Conservation (phyloP, 37 sponge, comb jelly and placozoan genomes). For the Crambe crambe region DNA sequence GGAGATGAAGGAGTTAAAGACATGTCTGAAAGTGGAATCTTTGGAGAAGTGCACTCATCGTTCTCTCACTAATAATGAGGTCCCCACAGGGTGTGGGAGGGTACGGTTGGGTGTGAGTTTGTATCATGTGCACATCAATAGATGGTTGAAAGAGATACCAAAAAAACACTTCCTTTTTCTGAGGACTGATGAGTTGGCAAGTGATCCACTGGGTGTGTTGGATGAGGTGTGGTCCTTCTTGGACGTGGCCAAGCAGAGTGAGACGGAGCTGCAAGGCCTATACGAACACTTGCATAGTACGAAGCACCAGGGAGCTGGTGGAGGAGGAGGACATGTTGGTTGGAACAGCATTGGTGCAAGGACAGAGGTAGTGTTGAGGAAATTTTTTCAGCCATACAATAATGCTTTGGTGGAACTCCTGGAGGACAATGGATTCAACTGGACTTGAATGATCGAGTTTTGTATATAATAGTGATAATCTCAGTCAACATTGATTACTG, state of each 20-base stretch:
- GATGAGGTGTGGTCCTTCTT: slow-evolving; percentile 49
- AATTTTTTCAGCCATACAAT: slow-evolving; percentile 34
- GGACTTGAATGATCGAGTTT: too few relatives aligned
- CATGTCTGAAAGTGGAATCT: neutral
- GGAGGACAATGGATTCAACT: slow-evolving; percentile 2
- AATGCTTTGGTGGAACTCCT: slow-evolving; percentile 7
- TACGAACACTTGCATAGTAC: slow-evolving; percentile 12
- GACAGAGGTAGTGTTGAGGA: slow-evolving; percentile 21
- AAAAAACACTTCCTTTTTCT: slow-evolving; percentile 52
- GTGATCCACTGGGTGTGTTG: slow-evolving; percentile 14
- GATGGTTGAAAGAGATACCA: slow-evolving; percentile 43
- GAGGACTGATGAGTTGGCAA: slow-evolving; percentile 41
- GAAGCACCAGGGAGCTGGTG: neutral
- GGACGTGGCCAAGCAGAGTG: neutral
- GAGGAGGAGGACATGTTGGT: too few relatives aligned
- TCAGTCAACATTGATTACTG: too few relatives aligned
- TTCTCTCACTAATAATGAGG: neutral
- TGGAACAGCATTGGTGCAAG: neutral
- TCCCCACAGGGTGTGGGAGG: slow-evolving; percentile 6
- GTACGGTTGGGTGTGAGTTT: slow-evolving; percentile 49
- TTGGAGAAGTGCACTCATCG: slow-evolving; percentile 9
- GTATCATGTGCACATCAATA: slow-evolving; percentile 40
- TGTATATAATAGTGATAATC: too few relatives aligned
- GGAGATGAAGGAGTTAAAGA: slow-evolving; percentile 1
- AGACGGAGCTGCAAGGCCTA: slow-evolving; percentile 14